phyloP scores from a whole-genome alignment of 2,888 invertebrate genomes.

The Drosophila stalkeri region DNA sequence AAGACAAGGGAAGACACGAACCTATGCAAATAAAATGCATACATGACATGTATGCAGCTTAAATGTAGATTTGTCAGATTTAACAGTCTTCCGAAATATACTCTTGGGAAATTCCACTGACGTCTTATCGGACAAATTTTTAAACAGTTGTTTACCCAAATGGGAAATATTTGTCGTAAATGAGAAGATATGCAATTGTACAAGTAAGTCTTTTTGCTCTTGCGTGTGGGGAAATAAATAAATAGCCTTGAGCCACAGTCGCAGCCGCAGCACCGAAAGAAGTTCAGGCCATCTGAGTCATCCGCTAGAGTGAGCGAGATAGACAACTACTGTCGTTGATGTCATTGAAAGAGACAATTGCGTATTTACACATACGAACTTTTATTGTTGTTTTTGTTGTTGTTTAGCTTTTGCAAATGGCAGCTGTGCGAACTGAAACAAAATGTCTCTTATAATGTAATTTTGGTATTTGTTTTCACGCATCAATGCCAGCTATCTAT shows the following conservation, averaged over 20 bases:
- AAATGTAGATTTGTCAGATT: background rate
- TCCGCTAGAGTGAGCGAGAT: slow-evolving; percentile 8
- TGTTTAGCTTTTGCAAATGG: slow-evolving; percentile 31
- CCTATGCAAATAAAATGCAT: background rate
- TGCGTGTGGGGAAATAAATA: slow-evolving; percentile 18
- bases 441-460: slow-evolving; percentile 70
- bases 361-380: slow-evolving; percentile 45
- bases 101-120: slow-evolving; percentile 10
- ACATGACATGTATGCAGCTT: background rate
- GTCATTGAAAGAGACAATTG: slow-evolving; percentile 58
- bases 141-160: slow-evolving; percentile 6
- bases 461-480: slow-evolving; percentile 64
- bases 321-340: slow-evolving; percentile 40
- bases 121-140: slow-evolving; percentile 1
- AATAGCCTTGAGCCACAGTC: slow-evolving; percentile 33
- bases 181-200: slow-evolving; percentile 10
- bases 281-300: slow-evolving; percentile 45
- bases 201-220: slow-evolving; percentile 22
- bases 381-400: slow-evolving; percentile 18
- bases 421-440: slow-evolving; percentile 49
- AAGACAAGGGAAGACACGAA: background rate
- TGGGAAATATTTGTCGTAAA: slow-evolving; percentile 18
- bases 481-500: slow-evolving; percentile 70
- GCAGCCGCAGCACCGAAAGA: slow-evolving; percentile 29
- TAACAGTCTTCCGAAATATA: background rate